Evolutionary conservation across 1,140 invertebrate genomes (phyloP).

Genomic region (Oryzaephilus surinamensis): DNA sequence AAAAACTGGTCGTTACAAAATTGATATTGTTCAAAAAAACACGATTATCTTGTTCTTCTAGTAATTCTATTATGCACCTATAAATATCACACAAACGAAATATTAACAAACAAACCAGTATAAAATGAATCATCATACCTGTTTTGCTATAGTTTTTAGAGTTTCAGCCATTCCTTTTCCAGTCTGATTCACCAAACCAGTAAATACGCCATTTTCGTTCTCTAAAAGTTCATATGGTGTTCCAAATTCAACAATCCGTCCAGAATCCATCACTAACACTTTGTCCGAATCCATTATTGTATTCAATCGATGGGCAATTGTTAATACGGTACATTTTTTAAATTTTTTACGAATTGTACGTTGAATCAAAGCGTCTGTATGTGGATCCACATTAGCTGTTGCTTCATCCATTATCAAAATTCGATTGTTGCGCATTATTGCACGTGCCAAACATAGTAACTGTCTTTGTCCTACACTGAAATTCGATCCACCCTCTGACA

Average conservation of each 20-base stretch:
- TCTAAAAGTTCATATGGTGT: background rate
- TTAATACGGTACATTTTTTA: background rate
- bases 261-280: slow-evolving; percentile 45
- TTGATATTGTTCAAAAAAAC: no score
- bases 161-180: background rate
- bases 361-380: slow-evolving; percentile 42
- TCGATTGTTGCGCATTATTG: slow-evolving; percentile 51
- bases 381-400: slow-evolving; percentile 46
- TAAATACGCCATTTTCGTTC: background rate
- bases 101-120: no score
- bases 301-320: background rate
- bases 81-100: no score
- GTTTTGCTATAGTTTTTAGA: background rate
- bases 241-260: background rate
- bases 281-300: slow-evolving; percentile 27
- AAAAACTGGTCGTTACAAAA: no score
- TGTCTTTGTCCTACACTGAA: slow-evolving; percentile 49
- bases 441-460: slow-evolving; percentile 47
- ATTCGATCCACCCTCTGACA: slow-evolving; percentile 42
- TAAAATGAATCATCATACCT: no score
- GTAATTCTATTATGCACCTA: no score
- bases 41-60: no score
- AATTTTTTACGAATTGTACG: background rate
- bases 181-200: background rate
- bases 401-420: slow-evolving; percentile 49